Conservation (phyloP, 2,797 vertebrate species). For the Macroramphosus scolopax region DNA sequence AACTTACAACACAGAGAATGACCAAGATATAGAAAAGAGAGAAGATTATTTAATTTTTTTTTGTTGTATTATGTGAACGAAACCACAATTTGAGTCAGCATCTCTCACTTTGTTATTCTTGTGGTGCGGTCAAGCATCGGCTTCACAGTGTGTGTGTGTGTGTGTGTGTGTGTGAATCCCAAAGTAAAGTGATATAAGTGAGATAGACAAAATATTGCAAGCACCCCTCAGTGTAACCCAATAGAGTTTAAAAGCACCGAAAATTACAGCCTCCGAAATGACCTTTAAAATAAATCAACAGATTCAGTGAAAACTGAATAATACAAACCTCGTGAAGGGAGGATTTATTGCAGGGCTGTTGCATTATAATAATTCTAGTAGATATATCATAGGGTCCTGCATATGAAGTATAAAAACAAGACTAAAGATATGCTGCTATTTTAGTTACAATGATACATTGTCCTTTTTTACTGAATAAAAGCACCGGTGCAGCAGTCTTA, state of each 20-base stretch:
- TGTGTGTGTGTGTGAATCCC: constrained; percentile 17
- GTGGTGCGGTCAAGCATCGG: constrained; percentile 59
- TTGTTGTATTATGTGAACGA: constrained; percentile 16
- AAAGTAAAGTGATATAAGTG: constrained; percentile 1
- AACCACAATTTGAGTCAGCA: constrained; percentile 47
- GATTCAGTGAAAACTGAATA: too few relatives aligned
- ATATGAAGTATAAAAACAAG: background rate
- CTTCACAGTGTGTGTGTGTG: constrained; percentile 25
- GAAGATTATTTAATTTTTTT: constrained; percentile 20
- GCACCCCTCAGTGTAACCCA: too few relatives aligned
- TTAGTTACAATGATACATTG: background rate
- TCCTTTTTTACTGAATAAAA: background rate
- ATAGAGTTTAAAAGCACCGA: too few relatives aligned
- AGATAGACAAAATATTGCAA: too few relatives aligned
- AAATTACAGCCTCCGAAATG: too few relatives aligned
- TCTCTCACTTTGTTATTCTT: constrained; percentile 18
- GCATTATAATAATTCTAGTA: background rate
- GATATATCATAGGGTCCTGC: background rate
- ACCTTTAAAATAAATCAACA: too few relatives aligned
- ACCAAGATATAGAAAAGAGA: constrained; percentile 8
- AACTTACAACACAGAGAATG: too few relatives aligned
- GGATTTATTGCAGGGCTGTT: too few relatives aligned
- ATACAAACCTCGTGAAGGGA: too few relatives aligned
- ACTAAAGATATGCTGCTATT: background rate
- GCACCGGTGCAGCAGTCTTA: too few relatives aligned